phyloP scores from a whole-genome alignment of 1,140 invertebrate genomes.

The Paramacrobiotus metropolitanus region DNA sequence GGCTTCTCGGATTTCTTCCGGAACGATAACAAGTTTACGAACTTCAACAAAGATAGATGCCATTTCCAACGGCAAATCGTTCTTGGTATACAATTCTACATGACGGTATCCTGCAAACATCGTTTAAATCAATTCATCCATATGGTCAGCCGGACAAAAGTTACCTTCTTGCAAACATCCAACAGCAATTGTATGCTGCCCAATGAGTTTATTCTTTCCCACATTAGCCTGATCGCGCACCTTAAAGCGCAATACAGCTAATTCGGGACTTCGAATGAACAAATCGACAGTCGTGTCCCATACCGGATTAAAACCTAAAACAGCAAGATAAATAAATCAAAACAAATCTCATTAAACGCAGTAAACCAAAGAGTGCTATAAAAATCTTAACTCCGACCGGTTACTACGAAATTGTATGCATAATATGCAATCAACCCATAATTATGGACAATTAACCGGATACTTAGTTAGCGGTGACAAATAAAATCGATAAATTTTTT shows the following conservation, averaged over 20 bases:
- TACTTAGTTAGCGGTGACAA: too few relatives aligned
- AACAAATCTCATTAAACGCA: constrained; percentile 60
- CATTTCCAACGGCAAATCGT: constrained; percentile 59
- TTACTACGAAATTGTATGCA: constrained; percentile 44
- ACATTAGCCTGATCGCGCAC: constrained; percentile 58
- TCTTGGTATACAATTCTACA: constrained; percentile 47
- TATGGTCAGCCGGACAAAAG: not conserved
- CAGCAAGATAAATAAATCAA: constrained; percentile 68
- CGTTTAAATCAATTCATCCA: not conserved
- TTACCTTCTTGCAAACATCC: constrained; percentile 46
- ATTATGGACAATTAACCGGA: too few relatives aligned
- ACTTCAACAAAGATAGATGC: constrained; percentile 45
- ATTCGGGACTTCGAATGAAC: constrained; percentile 52
- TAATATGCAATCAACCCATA: constrained; percentile 7
- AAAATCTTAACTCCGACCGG: constrained; percentile 60
- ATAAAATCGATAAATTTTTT: too few relatives aligned
- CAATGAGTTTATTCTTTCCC: constrained; percentile 38
- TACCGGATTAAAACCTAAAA: constrained; percentile 67
- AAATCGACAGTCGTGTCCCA: constrained; percentile 82
- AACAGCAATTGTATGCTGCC: constrained; percentile 64
- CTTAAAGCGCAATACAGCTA: constrained; percentile 64
- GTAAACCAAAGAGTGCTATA: constrained; percentile 39
- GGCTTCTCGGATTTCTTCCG: not conserved
- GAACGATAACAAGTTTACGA: not conserved
- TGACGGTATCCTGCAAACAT: constrained; percentile 46